Percentiles rank a stretch among this genome's conserved stretches.
Conservation (phyloP, 2,113 vertebrate genomes). For the Nematolebias whitei region DNA sequence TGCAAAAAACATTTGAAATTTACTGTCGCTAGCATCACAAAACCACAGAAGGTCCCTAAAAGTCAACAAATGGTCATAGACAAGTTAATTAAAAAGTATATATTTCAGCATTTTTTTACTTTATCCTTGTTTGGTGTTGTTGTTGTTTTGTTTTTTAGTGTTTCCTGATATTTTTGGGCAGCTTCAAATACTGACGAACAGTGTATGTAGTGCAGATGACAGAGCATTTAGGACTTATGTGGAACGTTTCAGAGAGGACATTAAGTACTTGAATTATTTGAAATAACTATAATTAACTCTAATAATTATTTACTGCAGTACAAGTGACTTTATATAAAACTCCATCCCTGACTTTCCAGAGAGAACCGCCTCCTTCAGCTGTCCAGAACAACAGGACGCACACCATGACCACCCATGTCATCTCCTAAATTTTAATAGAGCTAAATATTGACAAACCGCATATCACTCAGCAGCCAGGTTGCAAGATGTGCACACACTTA, state of each 20-base stretch:
- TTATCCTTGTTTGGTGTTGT: no score
- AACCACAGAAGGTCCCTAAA: no score
- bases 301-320: neutral
- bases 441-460: slow-evolving; percentile 57
- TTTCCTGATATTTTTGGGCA: no score
- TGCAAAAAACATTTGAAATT: no score
- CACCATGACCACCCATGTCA: slow-evolving; percentile 21
- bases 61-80: no score
- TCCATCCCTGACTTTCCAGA: neutral
- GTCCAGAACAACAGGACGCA: slow-evolving; percentile 6
- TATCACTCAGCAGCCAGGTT: slow-evolving; percentile 46
- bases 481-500: slow-evolving; percentile 11
- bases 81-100: no score
- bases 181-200: no score
- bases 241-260: neutral
- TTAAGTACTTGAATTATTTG: neutral
- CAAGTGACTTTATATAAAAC: neutral
- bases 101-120: no score
- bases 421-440: slow-evolving; percentile 30
- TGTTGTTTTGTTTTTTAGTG: no score
- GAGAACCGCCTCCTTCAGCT: neutral
- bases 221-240: neutral
- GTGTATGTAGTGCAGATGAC: no score
- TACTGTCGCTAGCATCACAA: no score
- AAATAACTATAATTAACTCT: no score